phyloP scores from a whole-genome alignment of 2,797 vertebrate genomes.

The Myoxocephalus aenaeus region DNA sequence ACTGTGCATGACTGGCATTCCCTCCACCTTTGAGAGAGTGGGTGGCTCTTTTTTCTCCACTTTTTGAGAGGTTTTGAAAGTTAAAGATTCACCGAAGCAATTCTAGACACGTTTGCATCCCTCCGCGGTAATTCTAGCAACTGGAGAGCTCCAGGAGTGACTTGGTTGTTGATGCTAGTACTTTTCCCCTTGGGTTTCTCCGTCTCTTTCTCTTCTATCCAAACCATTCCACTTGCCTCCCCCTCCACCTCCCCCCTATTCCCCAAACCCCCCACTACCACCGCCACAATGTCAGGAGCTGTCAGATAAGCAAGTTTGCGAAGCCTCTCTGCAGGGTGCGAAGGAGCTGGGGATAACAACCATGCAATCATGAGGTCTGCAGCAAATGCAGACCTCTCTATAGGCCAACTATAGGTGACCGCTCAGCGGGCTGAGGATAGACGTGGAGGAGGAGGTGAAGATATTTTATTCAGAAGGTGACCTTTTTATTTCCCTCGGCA shows the following conservation, averaged over 20 bases:
- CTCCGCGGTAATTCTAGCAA: slow-evolving; percentile 79
- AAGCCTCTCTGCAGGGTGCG: slow-evolving; percentile 74
- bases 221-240: slow-evolving; percentile 45
- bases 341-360: slow-evolving; percentile 76
- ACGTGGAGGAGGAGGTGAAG: slow-evolving; percentile 42
- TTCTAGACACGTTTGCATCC: slow-evolving; percentile 80
- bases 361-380: slow-evolving; percentile 76
- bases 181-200: slow-evolving; percentile 77
- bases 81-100: slow-evolving; percentile 75
- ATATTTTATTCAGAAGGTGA: slow-evolving; percentile 73
- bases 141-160: slow-evolving; percentile 79
- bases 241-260: slow-evolving; percentile 29
- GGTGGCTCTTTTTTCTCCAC: slow-evolving; percentile 51
- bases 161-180: slow-evolving; percentile 84
- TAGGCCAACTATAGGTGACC: slow-evolving; percentile 60
- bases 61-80: slow-evolving; percentile 75
- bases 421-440: slow-evolving; percentile 35
- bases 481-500: slow-evolving; percentile 42
- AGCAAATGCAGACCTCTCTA: slow-evolving; percentile 60
- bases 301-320: slow-evolving; percentile 83
- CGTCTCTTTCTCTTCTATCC: slow-evolving; percentile 70
- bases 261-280: slow-evolving; percentile 49
- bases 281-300: slow-evolving; percentile 81
- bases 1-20: slow-evolving; percentile 44
- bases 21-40: slow-evolving; percentile 60